phyloP scores from a whole-genome alignment of 2,113 vertebrate species.

The Prunella himalayana region DNA sequence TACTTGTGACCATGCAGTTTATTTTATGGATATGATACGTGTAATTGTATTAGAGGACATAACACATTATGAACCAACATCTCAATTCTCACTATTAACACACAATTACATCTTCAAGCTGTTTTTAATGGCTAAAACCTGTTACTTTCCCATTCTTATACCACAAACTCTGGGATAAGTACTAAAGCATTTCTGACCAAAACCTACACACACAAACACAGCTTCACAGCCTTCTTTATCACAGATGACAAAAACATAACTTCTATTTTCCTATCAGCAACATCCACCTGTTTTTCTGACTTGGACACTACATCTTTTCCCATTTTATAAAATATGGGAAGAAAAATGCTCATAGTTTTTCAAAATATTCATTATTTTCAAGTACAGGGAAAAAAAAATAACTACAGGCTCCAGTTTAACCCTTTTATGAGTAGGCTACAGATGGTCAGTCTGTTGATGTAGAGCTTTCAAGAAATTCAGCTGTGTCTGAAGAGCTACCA shows the following conservation, averaged over 20 bases:
- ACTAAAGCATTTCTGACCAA: not conserved
- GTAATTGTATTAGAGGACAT: not conserved
- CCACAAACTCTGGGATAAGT: not conserved
- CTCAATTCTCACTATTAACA: not conserved
- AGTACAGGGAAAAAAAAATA: not conserved
- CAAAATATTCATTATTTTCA: not conserved
- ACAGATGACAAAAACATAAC: not conserved
- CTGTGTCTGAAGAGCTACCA: not conserved
- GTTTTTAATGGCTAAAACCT: not conserved
- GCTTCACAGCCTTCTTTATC: not conserved
- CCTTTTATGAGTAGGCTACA: not conserved
- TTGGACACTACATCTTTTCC: not conserved
- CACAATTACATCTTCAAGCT: not conserved
- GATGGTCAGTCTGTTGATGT: not conserved
- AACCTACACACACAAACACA: accelerated
- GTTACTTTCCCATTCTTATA: not conserved
- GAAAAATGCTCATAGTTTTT: not conserved
- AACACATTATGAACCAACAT: not conserved
- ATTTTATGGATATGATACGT: not conserved
- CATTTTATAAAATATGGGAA: not conserved
- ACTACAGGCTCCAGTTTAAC: not conserved
- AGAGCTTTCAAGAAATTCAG: not conserved
- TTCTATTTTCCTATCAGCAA: not conserved
- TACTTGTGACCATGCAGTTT: not conserved
- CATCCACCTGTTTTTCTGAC: not conserved